Percentiles rank a stretch among this genome's conserved stretches.
phyloP scores from a whole-genome alignment of 2,888 invertebrate genomes.

The Belgica antarctica region DNA sequence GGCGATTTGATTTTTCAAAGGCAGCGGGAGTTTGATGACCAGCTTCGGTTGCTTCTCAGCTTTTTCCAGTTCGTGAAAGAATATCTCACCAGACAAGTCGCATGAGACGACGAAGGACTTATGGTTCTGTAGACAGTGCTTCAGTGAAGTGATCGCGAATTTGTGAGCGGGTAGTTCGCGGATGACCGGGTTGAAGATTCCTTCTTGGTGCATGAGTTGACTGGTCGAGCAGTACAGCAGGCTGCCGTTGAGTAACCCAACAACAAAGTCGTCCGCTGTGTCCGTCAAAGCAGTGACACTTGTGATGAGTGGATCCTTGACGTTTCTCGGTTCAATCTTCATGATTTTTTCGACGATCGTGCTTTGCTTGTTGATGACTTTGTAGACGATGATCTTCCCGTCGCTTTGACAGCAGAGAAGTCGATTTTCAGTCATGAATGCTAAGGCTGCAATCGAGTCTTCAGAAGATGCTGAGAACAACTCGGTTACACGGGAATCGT shows the following conservation, averaged over 20 bases:
- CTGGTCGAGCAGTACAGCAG: constrained; percentile 50
- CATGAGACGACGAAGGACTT: constrained; percentile 51
- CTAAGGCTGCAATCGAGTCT: constrained; percentile 51
- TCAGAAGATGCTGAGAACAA: constrained; percentile 49
- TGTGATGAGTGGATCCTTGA: constrained; percentile 47
- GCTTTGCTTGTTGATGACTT: constrained; percentile 47
- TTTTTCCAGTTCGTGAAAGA: constrained; percentile 50
- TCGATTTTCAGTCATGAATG: constrained; percentile 48
- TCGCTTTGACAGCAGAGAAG: constrained; percentile 51
- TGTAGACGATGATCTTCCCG: constrained; percentile 51
- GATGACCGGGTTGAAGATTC: constrained; percentile 46
- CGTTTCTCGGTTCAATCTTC: constrained; percentile 32
- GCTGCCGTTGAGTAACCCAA: constrained; percentile 52
- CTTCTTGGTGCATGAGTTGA: constrained; percentile 47
- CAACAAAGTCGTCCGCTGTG: constrained; percentile 49
- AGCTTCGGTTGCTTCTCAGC: constrained; percentile 46
- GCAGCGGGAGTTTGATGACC: constrained; percentile 52
- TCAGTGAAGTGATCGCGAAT: constrained; percentile 50
- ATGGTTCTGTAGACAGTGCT: constrained; percentile 48
- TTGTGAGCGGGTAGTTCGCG: constrained; percentile 50
- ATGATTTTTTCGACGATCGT: constrained; percentile 48
- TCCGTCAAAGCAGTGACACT: constrained; percentile 48
- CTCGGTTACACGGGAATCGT: constrained; percentile 48
- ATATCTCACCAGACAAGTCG: constrained; percentile 53
- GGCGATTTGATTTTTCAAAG: constrained; percentile 52